Evolutionary conservation across 2,113 vertebrate genomes (phyloP).

Genomic region (Serinus canaria): DNA sequence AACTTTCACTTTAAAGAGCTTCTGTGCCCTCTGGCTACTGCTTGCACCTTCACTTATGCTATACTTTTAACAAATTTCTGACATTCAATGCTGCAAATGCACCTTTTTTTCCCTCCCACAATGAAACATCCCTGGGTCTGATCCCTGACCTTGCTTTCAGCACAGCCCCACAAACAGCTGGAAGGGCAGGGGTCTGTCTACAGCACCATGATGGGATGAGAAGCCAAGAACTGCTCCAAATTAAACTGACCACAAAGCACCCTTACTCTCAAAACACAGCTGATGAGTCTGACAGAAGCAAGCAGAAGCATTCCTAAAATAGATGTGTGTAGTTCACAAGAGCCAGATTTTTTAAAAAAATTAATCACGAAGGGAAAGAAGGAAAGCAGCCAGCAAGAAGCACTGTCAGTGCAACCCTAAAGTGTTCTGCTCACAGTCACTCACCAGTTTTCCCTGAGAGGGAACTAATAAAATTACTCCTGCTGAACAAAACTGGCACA

Average conservation of each 20-base stretch:
- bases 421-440: not conserved
- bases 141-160: not conserved
- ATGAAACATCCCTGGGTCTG: not conserved
- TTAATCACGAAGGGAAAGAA: not conserved
- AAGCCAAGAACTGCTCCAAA: not conserved
- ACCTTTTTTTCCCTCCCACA: rapidly evolving
- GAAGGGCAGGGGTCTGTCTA: not conserved
- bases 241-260: not conserved
- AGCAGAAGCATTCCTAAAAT: not conserved
- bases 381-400: not conserved
- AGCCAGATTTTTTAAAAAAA: not conserved
- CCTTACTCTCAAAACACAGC: not conserved
- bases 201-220: not conserved
- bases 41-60: not conserved
- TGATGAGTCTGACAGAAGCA: not conserved
- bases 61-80: not conserved
- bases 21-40: not conserved
- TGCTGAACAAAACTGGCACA: not conserved
- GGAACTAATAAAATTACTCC: not conserved
- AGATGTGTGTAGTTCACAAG: not conserved
- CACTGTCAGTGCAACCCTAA: not conserved
- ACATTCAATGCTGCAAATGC: not conserved
- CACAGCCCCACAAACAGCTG: not conserved
- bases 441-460: not conserved
- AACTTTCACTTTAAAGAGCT: not conserved